Conservation (phyloP, 2,888 invertebrate species). For the Metellina segmentata region DNA sequence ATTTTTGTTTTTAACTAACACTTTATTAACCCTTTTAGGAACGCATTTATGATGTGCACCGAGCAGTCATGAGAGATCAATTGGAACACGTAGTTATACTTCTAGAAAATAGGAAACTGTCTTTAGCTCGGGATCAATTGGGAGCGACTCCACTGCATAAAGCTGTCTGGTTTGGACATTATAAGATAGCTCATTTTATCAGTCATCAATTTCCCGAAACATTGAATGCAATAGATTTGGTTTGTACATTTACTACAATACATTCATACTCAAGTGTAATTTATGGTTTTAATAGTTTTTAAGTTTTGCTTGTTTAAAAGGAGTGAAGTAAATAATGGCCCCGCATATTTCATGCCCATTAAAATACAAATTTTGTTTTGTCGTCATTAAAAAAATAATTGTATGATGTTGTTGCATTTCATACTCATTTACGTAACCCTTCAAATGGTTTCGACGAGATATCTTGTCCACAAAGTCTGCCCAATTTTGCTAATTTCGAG, state of each 20-base stretch:
- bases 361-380: no score
- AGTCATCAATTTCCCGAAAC: constrained; percentile 81
- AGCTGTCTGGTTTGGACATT: constrained; percentile 81
- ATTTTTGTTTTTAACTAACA: background rate
- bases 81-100: constrained; percentile 81
- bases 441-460: no score
- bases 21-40: constrained; percentile 78
- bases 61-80: constrained; percentile 82
- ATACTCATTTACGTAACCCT: no score
- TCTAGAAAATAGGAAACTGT: constrained; percentile 82
- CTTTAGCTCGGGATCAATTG: constrained; percentile 80
- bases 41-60: constrained; percentile 81
- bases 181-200: constrained; percentile 81
- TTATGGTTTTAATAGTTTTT: background rate
- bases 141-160: constrained; percentile 80
- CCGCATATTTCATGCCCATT: no score
- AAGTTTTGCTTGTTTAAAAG: background rate
- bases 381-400: no score
- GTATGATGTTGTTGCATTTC: no score
- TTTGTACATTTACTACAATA: constrained; percentile 35
- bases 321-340: no score
- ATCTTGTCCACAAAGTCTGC: no score
- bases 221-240: constrained; percentile 81
- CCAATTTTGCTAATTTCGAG: no score
- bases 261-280: no score